Base-by-base conservation (phyloP, 1,140 invertebrate genomes). In the Antheraea mylitta region DNA sequence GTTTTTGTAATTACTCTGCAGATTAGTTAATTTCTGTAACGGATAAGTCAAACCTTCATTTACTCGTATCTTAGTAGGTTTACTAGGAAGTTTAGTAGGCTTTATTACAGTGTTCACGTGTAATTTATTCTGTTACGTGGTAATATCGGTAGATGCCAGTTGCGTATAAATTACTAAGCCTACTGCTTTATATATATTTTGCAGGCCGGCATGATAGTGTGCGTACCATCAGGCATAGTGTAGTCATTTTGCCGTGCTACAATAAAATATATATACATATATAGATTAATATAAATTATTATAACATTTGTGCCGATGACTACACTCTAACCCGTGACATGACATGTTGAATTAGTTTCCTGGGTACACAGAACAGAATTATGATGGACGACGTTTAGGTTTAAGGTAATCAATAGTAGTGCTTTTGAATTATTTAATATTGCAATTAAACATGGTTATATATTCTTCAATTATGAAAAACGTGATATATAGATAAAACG, bases 371-470 rank as follows among this genome's bases (percentile, higher is more conserved):
- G 59, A 19, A 19, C 18, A 60, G 45, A 16, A 53, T 53, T 53
- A 16, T 53, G 45, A 53, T n/a, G 45, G 58, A 45, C 16, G 19
- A 18, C 22, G 19, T 38, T 45, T 8, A 13, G 65, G 16, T 53
- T 58, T 7, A n/a, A 53, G 64, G 58, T 69, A 69, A 58, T 63
- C 64, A 69, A 58, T 69, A 69, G 64, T 58, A 22, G 36, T 11
- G 9, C 19, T 59, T 64, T 58, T 53, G 45, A 53, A 53, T 53
- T 53, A 53, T 53, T 53, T n/a, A 13, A 53, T 53, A 16, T 53
- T 13, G 13, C 13, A 16, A n/a, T 53, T 53, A 42, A 42, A 42
- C 7, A 42, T 0, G 38, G 3, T 42, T 42, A 42, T 3, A 42
- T 42, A 42, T 7, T 9, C 38, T 42, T 42, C 38, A 42, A 30